phyloP scores from a whole-genome alignment of 2,113 vertebrate genomes.

The Chrysemys picta region DNA sequence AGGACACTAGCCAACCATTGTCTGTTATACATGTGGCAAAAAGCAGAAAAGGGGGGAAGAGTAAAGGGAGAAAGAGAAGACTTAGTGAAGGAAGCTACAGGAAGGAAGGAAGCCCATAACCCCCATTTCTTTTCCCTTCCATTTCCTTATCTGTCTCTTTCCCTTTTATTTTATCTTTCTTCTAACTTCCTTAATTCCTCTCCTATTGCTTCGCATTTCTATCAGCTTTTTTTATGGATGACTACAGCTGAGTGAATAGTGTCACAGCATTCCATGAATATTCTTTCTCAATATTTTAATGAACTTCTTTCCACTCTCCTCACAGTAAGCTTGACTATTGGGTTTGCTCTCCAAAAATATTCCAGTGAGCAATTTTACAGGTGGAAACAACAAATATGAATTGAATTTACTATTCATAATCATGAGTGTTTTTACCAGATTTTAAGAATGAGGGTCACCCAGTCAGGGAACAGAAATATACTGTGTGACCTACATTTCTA shows the following conservation, averaged over 20 bases:
- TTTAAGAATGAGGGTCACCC: neutral
- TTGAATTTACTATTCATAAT: neutral
- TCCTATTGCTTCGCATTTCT: neutral
- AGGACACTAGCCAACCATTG: neutral
- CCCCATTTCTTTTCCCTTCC: neutral
- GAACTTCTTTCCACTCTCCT: neutral
- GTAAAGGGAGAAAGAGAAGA: neutral
- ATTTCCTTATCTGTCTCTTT: neutral
- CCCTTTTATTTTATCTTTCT: neutral
- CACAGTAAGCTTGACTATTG: neutral
- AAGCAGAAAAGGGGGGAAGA: too few relatives aligned
- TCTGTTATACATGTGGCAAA: neutral
- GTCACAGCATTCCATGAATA: neutral
- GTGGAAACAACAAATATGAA: neutral
- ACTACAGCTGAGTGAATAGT: neutral
- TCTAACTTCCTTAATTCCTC: neutral
- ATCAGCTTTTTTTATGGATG: neutral
- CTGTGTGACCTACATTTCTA: neutral
- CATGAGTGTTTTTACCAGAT: neutral
- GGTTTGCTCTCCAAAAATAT: neutral
- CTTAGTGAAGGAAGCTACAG: neutral
- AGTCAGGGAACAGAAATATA: neutral
- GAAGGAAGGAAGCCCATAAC: neutral
- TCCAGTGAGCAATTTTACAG: neutral
- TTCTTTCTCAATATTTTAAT: neutral